Evolutionary conservation across 2,888 invertebrate genomes (phyloP), one percentile per base, ranked within the genome.

Genomic region (Morpho deidamia): DNA sequence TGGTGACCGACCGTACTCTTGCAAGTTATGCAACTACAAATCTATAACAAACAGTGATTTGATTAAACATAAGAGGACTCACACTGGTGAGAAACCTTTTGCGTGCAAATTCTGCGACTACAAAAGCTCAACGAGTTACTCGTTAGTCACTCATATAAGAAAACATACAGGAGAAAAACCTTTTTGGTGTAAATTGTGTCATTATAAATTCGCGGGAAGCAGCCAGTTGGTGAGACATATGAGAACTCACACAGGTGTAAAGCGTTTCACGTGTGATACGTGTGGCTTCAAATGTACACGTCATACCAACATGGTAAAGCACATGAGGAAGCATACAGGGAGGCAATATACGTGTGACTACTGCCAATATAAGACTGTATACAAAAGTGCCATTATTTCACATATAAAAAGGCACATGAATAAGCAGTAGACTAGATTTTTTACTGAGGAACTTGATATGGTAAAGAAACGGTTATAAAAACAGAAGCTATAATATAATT

Each of bases 171-270:
- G 48, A 11, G 48, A 40, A 9, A 48, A 48, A 10, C 48, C 48
- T 10, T 48, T 40, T 10, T 3, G 8, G 12, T 48, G 48, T 48
- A 34, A 33, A 2, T 8, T 48, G 11, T 48, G 48, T 7, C 11
- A 33, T 8, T 48, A 40, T 5, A 40, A 33, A 4, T 33, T 32
- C n/a, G 33, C 48, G 0, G 11, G 40, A 0, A 48, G 33, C 3
- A 48, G 48, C n/a, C 40, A 48, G 10, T 40, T 48, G 11, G n/a
- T 40, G n/a, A 33, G 48, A 10, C 48, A 48, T 11, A 40, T 48
- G 40, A 41, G 34, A 10, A 40, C 48, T 4, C 48, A 48, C 12
- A 48, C 48, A 0, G 48, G 48, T 12, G 48, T 40, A 8, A 48
- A 40, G 34, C 14, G 11, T 7, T 48, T 48, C 10, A 11, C 48